Evolutionary conservation across 2,797 vertebrate genomes (phyloP), one percentile per base, ranked within the genome.

Genomic region (Aythya fuligula): DNA sequence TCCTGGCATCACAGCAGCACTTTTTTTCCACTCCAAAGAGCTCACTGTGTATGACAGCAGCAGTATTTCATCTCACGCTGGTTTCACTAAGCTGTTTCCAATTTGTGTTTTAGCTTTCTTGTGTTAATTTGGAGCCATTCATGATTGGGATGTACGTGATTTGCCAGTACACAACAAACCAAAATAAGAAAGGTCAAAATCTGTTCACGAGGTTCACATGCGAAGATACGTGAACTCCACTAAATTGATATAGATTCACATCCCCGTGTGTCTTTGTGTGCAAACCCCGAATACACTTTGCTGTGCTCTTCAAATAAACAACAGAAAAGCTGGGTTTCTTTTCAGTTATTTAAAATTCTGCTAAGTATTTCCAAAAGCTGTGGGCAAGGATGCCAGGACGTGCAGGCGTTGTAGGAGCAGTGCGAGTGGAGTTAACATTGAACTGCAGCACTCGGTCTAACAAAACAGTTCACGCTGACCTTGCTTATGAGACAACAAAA

Each of bases 401-500:
- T 4, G 5, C n/a, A 51, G 87, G 30, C 49, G 65, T 76, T 78
- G 77, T 77, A 53, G 78, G 91, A 93, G 64, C 88, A 88, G 83
- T 32, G 39, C 1, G 20, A 81, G 89, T 22, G 94, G 94, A 94
- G 83, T 85, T 93, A 86, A 90, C 21, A 0, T 30, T 90, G 94
- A 73, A 62, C 92, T 90, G 16, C 11, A 54, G 32, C 87, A 85
- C 0, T 18, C 49, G 87, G 73, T 66, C 56, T 27, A 43, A 96
- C 76, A 74, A 91, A 94, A 53, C 74, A 90, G 96, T 97, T 97
- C 96, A 94, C 72, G 85, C 73, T 97, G 97, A 97, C 96, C 96
- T 97, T 87, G 56, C 86, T 80, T 93, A 82, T 49, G 73, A 96
- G 93, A 92, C 93, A 95, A 94, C 97, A 94, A 56, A 97, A 96